These are phyloP conservation scores for Diabrotica undecimpunctata DNA, from an alignment of 1,140 invertebrate species.

Conservation along the genomic window DNA sequence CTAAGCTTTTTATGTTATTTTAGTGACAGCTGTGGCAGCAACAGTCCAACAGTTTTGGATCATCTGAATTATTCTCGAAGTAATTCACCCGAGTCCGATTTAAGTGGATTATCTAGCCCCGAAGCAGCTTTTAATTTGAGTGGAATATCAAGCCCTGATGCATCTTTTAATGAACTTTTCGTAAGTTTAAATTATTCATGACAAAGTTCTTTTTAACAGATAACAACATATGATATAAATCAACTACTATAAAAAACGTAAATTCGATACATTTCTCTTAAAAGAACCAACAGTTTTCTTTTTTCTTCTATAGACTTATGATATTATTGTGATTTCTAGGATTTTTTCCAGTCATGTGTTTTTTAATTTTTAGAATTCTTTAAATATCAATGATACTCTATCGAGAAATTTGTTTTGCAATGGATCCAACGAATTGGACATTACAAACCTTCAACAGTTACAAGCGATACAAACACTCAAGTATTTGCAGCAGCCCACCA, in stretches of 20 bases:
- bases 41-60: constrained; percentile 53
- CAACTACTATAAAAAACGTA: too few relatives aligned
- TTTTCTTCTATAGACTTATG: too few relatives aligned
- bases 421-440: constrained; percentile 44
- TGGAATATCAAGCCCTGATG: constrained; percentile 57
- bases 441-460: constrained; percentile 50
- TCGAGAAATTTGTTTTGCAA: constrained; percentile 32
- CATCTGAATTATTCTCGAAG: constrained; percentile 53
- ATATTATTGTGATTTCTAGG: too few relatives aligned
- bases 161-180: constrained; percentile 63
- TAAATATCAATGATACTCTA: constrained; percentile 40
- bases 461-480: constrained; percentile 49
- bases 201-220: background rate
- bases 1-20: constrained; percentile 7
- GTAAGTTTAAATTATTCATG: constrained; percentile 45
- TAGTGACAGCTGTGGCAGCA: constrained; percentile 51
- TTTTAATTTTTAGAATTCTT: constrained; percentile 35
- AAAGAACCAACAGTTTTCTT: too few relatives aligned
- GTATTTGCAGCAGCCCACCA: constrained; percentile 47
- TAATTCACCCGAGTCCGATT: constrained; percentile 61
- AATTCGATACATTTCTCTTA: too few relatives aligned
- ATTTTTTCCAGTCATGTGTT: background rate
- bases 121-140: constrained; percentile 57
- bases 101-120: constrained; percentile 58
- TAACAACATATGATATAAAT: too few relatives aligned